Evolutionary conservation across 2,888 invertebrate genomes (phyloP).

Genomic region (Drosophila acutilabella): DNA sequence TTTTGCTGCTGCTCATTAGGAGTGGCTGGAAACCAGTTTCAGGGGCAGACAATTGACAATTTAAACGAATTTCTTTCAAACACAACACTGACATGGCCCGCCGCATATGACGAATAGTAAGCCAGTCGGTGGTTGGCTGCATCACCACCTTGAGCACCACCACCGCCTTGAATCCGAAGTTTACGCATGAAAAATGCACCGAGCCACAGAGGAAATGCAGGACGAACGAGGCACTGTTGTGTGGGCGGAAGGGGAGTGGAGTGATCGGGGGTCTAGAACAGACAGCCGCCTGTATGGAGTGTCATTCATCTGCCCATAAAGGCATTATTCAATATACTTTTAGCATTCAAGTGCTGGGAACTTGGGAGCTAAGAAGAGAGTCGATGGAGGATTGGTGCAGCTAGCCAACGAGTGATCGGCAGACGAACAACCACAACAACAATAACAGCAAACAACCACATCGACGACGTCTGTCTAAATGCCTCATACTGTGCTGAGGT

Average conservation of each 20-base stretch:
- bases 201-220: constrained; percentile 42
- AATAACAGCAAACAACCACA: constrained; percentile 35
- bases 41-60: constrained; percentile 76
- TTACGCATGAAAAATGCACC: constrained; percentile 79
- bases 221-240: constrained; percentile 1
- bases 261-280: constrained; percentile 43
- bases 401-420: constrained; percentile 81
- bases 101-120: constrained; percentile 78
- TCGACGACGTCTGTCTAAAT: constrained; percentile 77
- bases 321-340: constrained; percentile 83
- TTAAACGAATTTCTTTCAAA: constrained; percentile 80
- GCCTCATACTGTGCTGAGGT: constrained; percentile 78
- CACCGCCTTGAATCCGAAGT: constrained; percentile 57
- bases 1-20: constrained; percentile 68
- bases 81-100: constrained; percentile 74
- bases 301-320: constrained; percentile 84
- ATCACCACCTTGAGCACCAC: constrained; percentile 12
- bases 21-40: constrained; percentile 75
- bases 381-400: constrained; percentile 50
- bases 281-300: constrained; percentile 81
- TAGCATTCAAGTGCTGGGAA: constrained; percentile 5
- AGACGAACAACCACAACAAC: constrained; percentile 65
- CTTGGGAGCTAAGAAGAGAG: constrained; percentile 7
- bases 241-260: constrained; percentile 9
- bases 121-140: constrained; percentile 28